Evolutionary conservation across 2,797 vertebrate species (phyloP).

Genomic region (Hipposideros larvatus): DNA sequence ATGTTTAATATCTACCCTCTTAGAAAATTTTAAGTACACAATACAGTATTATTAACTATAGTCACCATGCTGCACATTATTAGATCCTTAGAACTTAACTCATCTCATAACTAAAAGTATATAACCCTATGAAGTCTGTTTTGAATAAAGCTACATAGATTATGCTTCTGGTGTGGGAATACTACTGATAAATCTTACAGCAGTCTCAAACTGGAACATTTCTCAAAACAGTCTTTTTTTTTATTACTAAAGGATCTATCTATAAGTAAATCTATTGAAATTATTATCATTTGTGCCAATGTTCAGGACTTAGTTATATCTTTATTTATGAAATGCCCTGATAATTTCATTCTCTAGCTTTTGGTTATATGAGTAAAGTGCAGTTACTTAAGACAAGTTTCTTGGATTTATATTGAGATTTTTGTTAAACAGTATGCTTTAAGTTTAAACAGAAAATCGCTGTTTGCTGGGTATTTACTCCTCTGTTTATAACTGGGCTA

Average conservation of each 20-base stretch:
- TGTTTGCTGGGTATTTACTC: not conserved
- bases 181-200: not conserved
- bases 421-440: not conserved
- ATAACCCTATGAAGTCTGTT: not conserved
- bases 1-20: not conserved
- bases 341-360: not conserved
- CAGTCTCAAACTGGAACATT: slow-evolving; percentile 18
- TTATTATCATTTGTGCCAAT: not conserved
- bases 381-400: not conserved
- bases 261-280: not conserved
- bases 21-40: not conserved
- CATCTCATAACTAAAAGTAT: not conserved
- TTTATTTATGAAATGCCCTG: slow-evolving; percentile 25
- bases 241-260: not conserved
- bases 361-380: not conserved
- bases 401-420: not conserved
- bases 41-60: not conserved
- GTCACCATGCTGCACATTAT: not conserved
- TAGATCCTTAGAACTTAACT: not conserved
- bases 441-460: not conserved
- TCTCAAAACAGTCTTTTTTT: not conserved
- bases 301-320: not conserved
- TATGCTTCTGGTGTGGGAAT: not conserved
- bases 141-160: not conserved
- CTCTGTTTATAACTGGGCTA: not conserved